A percentile compares a stretch with the other conserved stretches of the same genome.
These are phyloP conservation scores for Sylvietta virens DNA, from an alignment of 2,113 vertebrate species.

Conservation along the genomic window DNA sequence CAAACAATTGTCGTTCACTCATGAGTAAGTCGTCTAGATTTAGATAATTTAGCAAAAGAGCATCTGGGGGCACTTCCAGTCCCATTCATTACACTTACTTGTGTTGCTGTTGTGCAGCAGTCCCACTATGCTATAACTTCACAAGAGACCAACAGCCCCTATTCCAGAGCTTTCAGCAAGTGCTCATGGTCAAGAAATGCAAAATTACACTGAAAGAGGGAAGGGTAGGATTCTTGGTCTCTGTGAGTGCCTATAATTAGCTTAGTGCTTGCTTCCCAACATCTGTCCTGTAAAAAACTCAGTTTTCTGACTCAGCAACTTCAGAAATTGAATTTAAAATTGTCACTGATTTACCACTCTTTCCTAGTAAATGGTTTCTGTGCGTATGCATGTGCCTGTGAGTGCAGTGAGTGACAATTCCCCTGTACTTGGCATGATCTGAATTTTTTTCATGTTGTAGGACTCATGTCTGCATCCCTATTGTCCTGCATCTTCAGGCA, in stretches of 20 bases:
- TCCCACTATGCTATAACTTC: background rate
- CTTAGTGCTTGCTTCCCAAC: background rate
- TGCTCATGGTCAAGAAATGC: background rate
- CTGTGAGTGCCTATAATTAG: background rate
- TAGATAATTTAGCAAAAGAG: background rate
- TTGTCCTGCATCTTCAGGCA: background rate
- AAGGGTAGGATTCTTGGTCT: background rate
- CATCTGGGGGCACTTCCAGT: background rate
- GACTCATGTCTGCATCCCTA: background rate
- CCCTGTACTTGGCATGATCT: background rate
- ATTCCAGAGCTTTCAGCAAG: background rate
- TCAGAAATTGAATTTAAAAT: background rate
- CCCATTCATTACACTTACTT: background rate
- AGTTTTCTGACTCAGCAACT: background rate
- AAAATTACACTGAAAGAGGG: background rate
- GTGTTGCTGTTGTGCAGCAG: background rate
- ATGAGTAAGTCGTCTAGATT: background rate
- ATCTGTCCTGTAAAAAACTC: background rate
- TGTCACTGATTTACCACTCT: background rate
- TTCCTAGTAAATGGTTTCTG: background rate
- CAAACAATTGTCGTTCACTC: background rate
- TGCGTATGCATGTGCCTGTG: fast-evolving
- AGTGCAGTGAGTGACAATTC: background rate
- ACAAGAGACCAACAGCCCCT: background rate
- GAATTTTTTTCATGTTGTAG: fast-evolving